Evolutionary conservation across 2,113 vertebrate species (phyloP).

Genomic region (Heteronetta atricapilla): DNA sequence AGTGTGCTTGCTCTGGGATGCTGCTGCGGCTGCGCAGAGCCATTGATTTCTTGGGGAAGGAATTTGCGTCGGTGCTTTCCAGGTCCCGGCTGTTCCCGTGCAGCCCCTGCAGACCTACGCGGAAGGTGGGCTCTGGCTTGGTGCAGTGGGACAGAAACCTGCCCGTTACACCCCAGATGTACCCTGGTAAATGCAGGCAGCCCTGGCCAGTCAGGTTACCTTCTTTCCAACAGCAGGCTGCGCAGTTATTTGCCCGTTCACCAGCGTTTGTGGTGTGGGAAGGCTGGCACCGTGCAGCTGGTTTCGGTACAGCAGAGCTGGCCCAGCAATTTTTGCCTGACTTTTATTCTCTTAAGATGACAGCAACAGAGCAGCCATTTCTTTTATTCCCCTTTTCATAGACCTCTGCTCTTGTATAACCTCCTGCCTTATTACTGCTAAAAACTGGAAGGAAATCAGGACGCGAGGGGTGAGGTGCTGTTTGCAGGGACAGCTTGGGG

Average conservation of each 20-base stretch:
- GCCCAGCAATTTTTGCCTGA: not conserved
- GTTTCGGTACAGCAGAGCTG: not conserved
- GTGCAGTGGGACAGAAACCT: not conserved
- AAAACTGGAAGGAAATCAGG: not conserved
- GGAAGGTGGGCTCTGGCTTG: too few species aligned
- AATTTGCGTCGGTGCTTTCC: not conserved
- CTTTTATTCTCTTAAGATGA: not conserved
- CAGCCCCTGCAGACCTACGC: not conserved
- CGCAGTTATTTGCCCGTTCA: not conserved
- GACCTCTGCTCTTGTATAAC: not conserved
- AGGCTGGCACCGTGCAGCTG: too few species aligned
- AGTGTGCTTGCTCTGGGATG: not conserved
- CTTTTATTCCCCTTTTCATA: not conserved
- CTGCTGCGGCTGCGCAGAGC: too few species aligned
- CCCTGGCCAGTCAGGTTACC: not conserved
- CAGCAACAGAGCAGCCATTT: not conserved
- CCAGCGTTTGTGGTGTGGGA: not conserved
- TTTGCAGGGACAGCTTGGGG: not conserved
- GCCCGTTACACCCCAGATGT: not conserved
- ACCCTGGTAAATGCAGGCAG: too few species aligned
- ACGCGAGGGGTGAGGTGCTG: not conserved
- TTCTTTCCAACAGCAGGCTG: not conserved
- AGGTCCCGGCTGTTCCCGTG: not conserved
- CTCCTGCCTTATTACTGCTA: not conserved
- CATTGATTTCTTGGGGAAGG: too few species aligned